These are phyloP conservation scores for Aphelocoma californica DNA, from an alignment of 2,797 vertebrate species.

Conservation along the genomic window DNA sequence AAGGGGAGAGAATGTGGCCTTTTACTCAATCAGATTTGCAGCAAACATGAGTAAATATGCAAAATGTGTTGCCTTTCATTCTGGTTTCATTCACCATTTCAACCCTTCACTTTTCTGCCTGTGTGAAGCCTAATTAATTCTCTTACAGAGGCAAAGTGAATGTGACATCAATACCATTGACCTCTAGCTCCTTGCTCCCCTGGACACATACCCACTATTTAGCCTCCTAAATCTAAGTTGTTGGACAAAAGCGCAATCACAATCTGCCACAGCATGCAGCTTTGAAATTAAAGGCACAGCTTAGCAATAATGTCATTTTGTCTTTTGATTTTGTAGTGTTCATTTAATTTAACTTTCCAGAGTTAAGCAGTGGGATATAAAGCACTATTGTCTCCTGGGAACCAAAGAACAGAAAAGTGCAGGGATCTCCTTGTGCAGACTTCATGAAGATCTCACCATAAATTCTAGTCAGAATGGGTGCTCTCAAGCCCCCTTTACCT, in stretches of 20 bases:
- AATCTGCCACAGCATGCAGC: not conserved
- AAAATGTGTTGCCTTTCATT: not conserved
- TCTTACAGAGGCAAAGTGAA: not conserved
- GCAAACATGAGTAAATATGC: not conserved
- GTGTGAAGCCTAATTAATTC: not conserved
- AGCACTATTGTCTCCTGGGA: not conserved
- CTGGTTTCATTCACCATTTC: not conserved
- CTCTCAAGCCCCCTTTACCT: not conserved
- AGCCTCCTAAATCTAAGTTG: not conserved
- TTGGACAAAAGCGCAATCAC: not conserved
- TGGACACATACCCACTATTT: not conserved
- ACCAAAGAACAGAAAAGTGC: not conserved
- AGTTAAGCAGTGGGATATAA: not conserved
- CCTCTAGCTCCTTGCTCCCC: not conserved
- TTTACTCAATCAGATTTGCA: not conserved
- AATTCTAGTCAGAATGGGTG: not conserved
- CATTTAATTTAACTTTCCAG: not conserved
- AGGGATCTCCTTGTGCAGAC: not conserved
- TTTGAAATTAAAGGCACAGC: not conserved
- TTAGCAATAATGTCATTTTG: not conserved
- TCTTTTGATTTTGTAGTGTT: not conserved
- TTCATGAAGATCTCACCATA: not conserved
- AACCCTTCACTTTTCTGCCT: not conserved
- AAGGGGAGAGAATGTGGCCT: not conserved
- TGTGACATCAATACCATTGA: not conserved